Evolutionary conservation across 2,797 vertebrate genomes (phyloP).

Genomic region (Pachyuromys duprasi): DNA sequence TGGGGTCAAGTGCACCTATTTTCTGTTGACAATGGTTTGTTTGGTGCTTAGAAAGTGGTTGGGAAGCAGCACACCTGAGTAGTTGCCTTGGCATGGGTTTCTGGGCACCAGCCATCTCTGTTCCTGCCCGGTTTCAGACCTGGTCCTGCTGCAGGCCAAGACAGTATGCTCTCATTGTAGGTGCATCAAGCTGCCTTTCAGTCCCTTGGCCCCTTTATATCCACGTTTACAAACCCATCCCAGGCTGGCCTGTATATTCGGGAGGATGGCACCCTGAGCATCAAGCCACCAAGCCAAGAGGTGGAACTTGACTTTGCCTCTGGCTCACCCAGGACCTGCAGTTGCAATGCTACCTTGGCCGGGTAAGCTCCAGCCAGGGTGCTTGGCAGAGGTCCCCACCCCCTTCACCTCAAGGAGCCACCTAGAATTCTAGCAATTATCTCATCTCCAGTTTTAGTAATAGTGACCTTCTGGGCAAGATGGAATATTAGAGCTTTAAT

Average conservation of each 20-base stretch:
- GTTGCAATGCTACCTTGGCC: neutral
- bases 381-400: accelerated
- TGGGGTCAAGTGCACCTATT: neutral
- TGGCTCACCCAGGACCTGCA: neutral
- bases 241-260: slow-evolving; percentile 91
- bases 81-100: accelerated
- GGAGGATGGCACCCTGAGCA: slow-evolving; percentile 90
- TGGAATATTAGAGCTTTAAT: slow-evolving; percentile 74
- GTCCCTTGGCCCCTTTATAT: slow-evolving; percentile 95
- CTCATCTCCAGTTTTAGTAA: slow-evolving; percentile 67
- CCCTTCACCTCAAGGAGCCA: neutral
- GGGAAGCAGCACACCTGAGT: no score
- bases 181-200: slow-evolving; percentile 96
- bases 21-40: slow-evolving; percentile 15
- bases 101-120: neutral
- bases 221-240: slow-evolving; percentile 94
- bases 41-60: neutral
- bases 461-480: slow-evolving; percentile 70
- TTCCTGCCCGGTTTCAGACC: neutral
- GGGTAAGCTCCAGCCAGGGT: neutral
- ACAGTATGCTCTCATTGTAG: slow-evolving; percentile 79
- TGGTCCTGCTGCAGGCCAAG: accelerated
- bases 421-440: slow-evolving; percentile 57
- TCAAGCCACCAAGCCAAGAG: slow-evolving; percentile 64
- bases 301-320: slow-evolving; percentile 38